Evolutionary conservation across 2,888 invertebrate species (phyloP).

Genomic region (Apeira syringaria): DNA sequence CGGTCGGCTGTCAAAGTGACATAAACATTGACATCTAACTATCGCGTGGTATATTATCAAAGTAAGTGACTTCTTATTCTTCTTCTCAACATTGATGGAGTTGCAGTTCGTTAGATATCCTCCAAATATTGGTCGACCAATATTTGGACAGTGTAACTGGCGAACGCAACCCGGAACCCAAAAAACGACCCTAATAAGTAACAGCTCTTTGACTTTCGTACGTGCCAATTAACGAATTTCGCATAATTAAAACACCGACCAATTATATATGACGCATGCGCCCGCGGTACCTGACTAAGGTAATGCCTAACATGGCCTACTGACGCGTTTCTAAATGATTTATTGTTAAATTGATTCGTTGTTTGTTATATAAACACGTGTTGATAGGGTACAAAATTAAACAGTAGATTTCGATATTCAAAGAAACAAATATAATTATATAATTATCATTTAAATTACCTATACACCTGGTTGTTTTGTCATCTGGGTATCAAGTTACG

Average conservation of each 20-base stretch:
- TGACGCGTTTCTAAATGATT: conserved; percentile 39
- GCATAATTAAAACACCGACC: conserved; percentile 34
- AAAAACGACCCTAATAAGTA: conserved; percentile 3
- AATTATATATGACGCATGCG: conserved; percentile 44
- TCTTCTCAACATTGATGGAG: too few relatives aligned
- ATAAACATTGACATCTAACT: too few relatives aligned
- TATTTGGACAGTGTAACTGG: too few relatives aligned
- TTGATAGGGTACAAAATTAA: conserved; percentile 23
- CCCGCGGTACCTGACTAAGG: conserved; percentile 4
- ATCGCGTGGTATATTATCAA: too few relatives aligned
- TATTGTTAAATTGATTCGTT: conserved; percentile 26
- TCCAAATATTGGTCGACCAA: too few relatives aligned
- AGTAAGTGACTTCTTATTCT: too few relatives aligned
- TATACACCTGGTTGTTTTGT: conserved; percentile 13
- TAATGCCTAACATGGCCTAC: conserved; percentile 26
- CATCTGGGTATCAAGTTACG: conserved; percentile 10
- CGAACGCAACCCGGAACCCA: too few relatives aligned
- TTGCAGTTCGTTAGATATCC: too few relatives aligned
- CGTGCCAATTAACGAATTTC: conserved; percentile 22
- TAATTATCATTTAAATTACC: conserved; percentile 19
- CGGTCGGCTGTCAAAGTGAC: too few relatives aligned
- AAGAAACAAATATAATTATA: conserved; percentile 6
- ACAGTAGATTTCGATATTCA: conserved; percentile 2
- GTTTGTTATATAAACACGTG: conserved; percentile 23
- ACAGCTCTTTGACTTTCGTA: conserved; percentile 13